Percentiles rank a stretch among this genome's conserved stretches.
Conservation (phyloP, 2,113 vertebrate species). For the Heterocephalus glaber region DNA sequence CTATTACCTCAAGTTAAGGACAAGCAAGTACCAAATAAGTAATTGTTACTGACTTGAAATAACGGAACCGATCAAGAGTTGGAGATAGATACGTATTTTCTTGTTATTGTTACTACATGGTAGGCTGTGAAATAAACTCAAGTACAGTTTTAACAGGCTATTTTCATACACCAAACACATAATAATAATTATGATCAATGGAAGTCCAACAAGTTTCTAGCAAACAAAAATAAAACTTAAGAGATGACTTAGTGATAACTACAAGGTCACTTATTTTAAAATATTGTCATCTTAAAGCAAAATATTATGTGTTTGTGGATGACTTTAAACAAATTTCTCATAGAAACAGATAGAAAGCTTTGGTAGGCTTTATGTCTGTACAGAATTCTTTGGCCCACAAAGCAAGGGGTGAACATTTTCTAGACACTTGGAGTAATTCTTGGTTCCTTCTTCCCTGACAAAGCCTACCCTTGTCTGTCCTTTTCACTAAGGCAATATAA, state of each 20-base stretch:
- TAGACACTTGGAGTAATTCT: slow-evolving; percentile 51
- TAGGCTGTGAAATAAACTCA: slow-evolving; percentile 18
- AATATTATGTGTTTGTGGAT: slow-evolving; percentile 23
- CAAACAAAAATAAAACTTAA: slow-evolving; percentile 1
- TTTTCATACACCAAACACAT: slow-evolving; percentile 33
- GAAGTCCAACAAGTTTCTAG: not conserved
- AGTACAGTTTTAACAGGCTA: not conserved
- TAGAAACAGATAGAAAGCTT: not conserved
- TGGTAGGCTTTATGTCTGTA: not conserved
- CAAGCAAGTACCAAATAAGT: slow-evolving; percentile 38
- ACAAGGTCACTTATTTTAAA: slow-evolving; percentile 43
- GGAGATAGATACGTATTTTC: not conserved
- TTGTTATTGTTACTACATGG: not conserved
- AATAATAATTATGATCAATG: not conserved
- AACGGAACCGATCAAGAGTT: not conserved
- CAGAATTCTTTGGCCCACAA: not conserved
- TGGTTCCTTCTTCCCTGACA: not conserved
- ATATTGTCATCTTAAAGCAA: slow-evolving; percentile 39
- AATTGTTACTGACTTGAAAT: not conserved
- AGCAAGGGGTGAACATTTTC: slow-evolving; percentile 69
- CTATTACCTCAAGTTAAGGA: not conserved
- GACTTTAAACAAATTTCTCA: slow-evolving; percentile 30
- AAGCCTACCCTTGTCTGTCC: slow-evolving; percentile 12
- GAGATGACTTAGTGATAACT: slow-evolving; percentile 20
- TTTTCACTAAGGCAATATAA: slow-evolving; percentile 66